Percentiles rank a stretch among this genome's conserved stretches.
phyloP scores from a whole-genome alignment of 2,888 invertebrate species.

The Rapana venosa region DNA sequence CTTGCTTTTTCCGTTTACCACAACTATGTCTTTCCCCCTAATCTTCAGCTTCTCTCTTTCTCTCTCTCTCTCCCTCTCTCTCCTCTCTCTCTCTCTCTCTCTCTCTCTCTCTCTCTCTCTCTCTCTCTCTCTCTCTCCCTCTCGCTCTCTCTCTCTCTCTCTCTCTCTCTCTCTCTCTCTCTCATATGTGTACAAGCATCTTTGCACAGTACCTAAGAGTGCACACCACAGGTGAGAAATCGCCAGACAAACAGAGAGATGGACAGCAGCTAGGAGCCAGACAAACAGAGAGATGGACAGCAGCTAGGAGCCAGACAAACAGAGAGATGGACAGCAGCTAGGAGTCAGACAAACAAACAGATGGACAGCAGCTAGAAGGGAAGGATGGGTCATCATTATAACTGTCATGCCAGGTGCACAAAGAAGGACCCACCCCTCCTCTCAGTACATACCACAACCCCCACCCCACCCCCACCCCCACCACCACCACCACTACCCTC shows the following conservation, averaged over 20 bases:
- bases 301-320: background rate
- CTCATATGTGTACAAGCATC: too few relatives aligned
- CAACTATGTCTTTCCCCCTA: too few relatives aligned
- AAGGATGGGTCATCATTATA: background rate
- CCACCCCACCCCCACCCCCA: too few relatives aligned
- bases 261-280: too few relatives aligned
- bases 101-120: conserved; percentile 24
- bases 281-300: too few relatives aligned
- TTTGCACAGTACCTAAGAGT: too few relatives aligned
- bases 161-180: background rate
- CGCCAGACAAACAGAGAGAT: too few relatives aligned
- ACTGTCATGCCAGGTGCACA: background rate
- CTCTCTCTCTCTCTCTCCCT: background rate
- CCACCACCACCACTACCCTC: background rate
- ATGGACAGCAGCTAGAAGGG: background rate
- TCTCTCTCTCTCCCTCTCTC: conserved; percentile 6
- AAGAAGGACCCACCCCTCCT: too few relatives aligned
- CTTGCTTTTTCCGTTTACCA: too few relatives aligned
- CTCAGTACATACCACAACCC: too few relatives aligned
- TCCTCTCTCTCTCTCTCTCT: conserved; percentile 22
- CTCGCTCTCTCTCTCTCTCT: background rate
- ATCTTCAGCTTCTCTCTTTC: too few relatives aligned
- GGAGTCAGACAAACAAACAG: background rate
- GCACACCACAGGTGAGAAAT: too few relatives aligned
- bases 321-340: background rate